phyloP scores from a whole-genome alignment of 2,797 vertebrate species.

The Danio jaintianensis region DNA sequence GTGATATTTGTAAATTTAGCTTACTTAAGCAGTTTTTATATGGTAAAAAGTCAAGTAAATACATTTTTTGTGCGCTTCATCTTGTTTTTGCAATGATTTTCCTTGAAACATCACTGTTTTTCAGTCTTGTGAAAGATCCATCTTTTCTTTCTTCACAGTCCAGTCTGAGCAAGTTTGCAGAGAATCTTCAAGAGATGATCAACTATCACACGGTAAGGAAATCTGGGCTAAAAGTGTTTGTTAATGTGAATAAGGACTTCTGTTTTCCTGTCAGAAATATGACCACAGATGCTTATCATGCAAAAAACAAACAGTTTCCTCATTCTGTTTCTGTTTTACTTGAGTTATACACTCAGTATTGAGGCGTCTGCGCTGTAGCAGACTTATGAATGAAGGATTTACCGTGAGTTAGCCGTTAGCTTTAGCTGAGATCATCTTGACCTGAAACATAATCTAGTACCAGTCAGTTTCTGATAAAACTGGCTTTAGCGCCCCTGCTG shows the following conservation, averaged over 20 bases:
- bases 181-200: conserved; percentile 97
- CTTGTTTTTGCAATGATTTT: not conserved
- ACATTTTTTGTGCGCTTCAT: too few relatives aligned
- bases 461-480: not conserved
- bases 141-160: conserved; percentile 77
- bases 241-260: not conserved
- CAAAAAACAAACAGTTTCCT: not conserved
- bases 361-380: not conserved
- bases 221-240: not conserved
- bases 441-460: not conserved
- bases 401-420: not conserved
- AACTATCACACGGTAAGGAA: conserved; percentile 94
- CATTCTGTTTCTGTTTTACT: not conserved
- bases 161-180: conserved; percentile 93
- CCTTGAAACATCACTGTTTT: not conserved
- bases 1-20: too few relatives aligned
- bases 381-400: not conserved
- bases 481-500: not conserved
- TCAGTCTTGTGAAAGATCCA: not conserved
- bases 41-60: too few relatives aligned
- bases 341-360: not conserved
- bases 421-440: not conserved
- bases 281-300: not conserved
- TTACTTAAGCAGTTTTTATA: too few relatives aligned
- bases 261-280: not conserved